A percentile compares a stretch with the other conserved stretches of the same genome.
phyloP scores from a whole-genome alignment of 2,113 vertebrate genomes.

The Carassius auratus region DNA sequence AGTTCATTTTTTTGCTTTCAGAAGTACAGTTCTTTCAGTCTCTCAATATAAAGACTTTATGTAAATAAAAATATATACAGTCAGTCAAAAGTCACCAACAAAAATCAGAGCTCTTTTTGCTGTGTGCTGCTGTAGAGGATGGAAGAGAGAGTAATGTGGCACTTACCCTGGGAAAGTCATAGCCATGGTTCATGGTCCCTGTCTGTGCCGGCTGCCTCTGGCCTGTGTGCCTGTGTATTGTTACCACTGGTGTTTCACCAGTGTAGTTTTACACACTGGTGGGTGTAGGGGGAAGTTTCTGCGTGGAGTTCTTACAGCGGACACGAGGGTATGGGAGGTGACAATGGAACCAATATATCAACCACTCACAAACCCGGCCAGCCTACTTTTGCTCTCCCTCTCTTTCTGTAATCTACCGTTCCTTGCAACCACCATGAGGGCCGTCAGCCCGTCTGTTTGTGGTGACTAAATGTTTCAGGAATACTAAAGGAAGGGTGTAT shows the following conservation, averaged over 20 bases:
- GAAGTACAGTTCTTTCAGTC: not conserved
- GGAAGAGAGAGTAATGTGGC: not conserved
- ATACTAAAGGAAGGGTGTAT: constrained; percentile 12
- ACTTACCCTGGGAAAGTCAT: constrained; percentile 51
- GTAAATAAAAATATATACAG: not conserved
- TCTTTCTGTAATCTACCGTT: not conserved
- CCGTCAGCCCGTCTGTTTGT: not conserved
- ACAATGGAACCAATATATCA: constrained; percentile 36
- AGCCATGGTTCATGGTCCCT: constrained; percentile 48
- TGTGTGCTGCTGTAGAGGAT: not conserved
- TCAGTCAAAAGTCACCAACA: not conserved
- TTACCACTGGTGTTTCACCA: constrained; percentile 24
- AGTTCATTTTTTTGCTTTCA: too few species aligned
- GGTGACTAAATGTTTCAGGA: constrained; percentile 7
- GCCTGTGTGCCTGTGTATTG: constrained; percentile 31
- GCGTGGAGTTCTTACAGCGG: constrained; percentile 64
- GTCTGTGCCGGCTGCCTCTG: constrained; percentile 9
- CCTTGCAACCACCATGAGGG: not conserved
- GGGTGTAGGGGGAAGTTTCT: constrained; percentile 33
- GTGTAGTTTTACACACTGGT: constrained; percentile 18
- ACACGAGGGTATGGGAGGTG: constrained; percentile 56
- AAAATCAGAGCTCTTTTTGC: not conserved
- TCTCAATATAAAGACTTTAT: not conserved
- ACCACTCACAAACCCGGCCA: constrained; percentile 34
- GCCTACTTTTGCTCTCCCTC: constrained; percentile 13